Conservation (phyloP, 2,797 vertebrate genomes). For the Taenioides sp. region DNA sequence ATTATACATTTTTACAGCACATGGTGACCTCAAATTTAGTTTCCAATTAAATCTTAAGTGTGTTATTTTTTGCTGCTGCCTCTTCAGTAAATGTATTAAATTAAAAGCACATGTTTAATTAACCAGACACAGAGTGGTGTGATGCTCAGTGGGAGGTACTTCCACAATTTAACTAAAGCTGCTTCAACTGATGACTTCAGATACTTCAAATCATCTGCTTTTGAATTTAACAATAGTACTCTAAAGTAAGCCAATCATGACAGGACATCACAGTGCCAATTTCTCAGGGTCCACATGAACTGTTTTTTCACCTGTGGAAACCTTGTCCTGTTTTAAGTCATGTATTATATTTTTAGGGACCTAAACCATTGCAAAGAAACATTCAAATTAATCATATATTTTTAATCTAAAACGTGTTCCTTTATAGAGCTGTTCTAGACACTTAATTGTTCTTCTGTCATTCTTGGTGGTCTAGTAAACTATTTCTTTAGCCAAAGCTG, state of each 20-base stretch:
- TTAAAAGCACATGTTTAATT: slow-evolving; percentile 61
- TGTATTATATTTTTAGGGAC: slow-evolving; percentile 32
- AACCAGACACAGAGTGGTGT: slow-evolving; percentile 39
- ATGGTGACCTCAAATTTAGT: slow-evolving; percentile 67
- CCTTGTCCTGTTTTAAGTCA: slow-evolving; percentile 39
- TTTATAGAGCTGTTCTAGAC: not conserved
- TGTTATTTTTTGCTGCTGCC: slow-evolving; percentile 67
- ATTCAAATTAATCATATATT: not conserved
- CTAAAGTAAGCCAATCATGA: slow-evolving; percentile 37
- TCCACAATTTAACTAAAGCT: slow-evolving; percentile 51
- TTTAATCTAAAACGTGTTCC: not conserved
- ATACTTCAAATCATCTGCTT: slow-evolving; percentile 32
- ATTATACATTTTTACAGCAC: slow-evolving; percentile 61
- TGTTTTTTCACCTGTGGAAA: slow-evolving; percentile 57
- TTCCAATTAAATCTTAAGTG: slow-evolving; percentile 63
- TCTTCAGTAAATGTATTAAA: slow-evolving; percentile 44
- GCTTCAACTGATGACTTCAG: slow-evolving; percentile 45
- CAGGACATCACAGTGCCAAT: slow-evolving; percentile 56
- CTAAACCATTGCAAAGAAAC: slow-evolving; percentile 34
- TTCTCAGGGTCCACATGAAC: slow-evolving; percentile 76
- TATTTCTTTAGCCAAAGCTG: slow-evolving; percentile 4
- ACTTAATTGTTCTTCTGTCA: not conserved
- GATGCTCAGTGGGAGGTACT: slow-evolving; percentile 38
- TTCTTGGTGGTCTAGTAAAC: not conserved
- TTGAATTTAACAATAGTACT: slow-evolving; percentile 15